Evolutionary conservation across 2,797 vertebrate species (phyloP), one percentile per base, ranked within the genome.

Genomic region (Rhinatrema bivittatum): DNA sequence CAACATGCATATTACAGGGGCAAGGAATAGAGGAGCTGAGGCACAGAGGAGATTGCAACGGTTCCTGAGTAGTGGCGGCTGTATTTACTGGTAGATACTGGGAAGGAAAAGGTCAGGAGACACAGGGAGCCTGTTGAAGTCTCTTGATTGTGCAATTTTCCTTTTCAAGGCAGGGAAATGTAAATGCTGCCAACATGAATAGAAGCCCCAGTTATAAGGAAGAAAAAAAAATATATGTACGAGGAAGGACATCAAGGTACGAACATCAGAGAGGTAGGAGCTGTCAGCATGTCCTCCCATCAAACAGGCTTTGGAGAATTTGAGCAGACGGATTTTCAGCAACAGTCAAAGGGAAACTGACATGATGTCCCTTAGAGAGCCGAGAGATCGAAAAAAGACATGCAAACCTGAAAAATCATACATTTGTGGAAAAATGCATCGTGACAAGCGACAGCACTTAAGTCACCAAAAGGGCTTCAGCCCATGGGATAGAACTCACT

Each of bases 361-460:
- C 46, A 34, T 58, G 50, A 30, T 56, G 55, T 53, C 63, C 74
- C 67, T 79, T 39, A 53, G 76, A 72, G 63, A 72, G 39, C 41
- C 0, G 4, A 63, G 46, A 32, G 51, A 44, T 58, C 57, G 73
- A 77, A 76, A 60, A 49, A 77, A 78, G 75, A 60, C 70, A 62
- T 67, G 77, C 83, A 84, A 85, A 82, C 72, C 74, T 60, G 79
- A 86, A 87, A 86, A 84, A 80, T 60, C 78, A 64, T 70, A 81
- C 80, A 80, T 88, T 82, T 84, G 82, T 80, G 72, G 75, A 87
- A 84, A 84, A 78, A 82, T 76, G 52, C 54, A 62, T 75, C 53
- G 46, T 83, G 89, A 94, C 89, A 90, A 88, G 80, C 84, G 85
- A 86, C 80, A 88, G 79, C 87, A 85, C 89, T 89, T 88, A 88